Evolutionary conservation across 2,888 invertebrate genomes (phyloP).

Genomic region (Ophonus ardosiacus): DNA sequence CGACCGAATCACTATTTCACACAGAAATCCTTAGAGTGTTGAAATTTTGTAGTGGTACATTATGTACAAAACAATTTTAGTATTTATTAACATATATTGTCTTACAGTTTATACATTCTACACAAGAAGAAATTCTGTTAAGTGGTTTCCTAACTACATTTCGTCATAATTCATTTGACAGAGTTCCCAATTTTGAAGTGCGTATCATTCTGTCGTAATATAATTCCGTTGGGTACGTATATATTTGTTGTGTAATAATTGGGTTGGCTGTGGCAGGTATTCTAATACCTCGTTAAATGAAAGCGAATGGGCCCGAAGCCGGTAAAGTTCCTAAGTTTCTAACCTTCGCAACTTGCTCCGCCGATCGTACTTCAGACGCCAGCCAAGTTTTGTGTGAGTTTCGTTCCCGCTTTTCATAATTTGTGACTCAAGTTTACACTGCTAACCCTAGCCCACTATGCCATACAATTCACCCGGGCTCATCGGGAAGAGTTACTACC

Average conservation of each 20-base stretch:
- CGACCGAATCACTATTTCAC: too few relatives aligned
- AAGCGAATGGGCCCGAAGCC: slow-evolving; percentile 39
- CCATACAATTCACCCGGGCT: not conserved
- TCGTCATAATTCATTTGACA: not conserved
- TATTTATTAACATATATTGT: too few relatives aligned
- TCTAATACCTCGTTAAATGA: slow-evolving; percentile 55
- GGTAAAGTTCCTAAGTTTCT: slow-evolving; percentile 33
- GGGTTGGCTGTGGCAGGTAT: slow-evolving; percentile 8
- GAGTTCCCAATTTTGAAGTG: not conserved
- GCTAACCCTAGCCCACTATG: not conserved
- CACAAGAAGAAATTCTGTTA: too few relatives aligned
- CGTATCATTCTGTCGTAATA: not conserved
- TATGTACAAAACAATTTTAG: too few relatives aligned
- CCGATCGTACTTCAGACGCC: not conserved
- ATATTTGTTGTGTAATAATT: slow-evolving; percentile 9
- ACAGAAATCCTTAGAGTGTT: too few relatives aligned
- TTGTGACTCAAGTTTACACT: slow-evolving; percentile 57
- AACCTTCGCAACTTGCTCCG: slow-evolving; percentile 46
- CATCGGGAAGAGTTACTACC: not conserved
- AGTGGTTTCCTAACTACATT: not conserved
- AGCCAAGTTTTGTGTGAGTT: slow-evolving; percentile 50
- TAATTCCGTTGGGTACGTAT: not conserved
- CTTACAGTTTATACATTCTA: too few relatives aligned
- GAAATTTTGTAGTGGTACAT: too few relatives aligned
- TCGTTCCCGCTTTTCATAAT: slow-evolving; percentile 55